Base-by-base conservation (phyloP, 2,797 vertebrate species). In the Scleropages formosus region DNA sequence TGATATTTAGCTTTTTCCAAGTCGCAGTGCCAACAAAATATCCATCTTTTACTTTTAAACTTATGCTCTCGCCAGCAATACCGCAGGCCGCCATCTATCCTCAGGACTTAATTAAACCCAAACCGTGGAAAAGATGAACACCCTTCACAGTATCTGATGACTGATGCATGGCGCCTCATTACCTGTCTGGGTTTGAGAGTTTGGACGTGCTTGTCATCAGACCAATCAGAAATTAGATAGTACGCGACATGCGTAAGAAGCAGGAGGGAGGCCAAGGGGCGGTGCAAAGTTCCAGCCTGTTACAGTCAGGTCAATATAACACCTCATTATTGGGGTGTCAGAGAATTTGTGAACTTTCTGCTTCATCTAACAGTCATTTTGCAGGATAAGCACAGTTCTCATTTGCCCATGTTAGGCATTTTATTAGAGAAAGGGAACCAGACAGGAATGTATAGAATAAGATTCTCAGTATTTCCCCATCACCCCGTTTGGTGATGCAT, bases 281-380 rank as follows among this genome's bases (percentile, higher is more conserved):
- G 80, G 68, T 46, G 74, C 64, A 74, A 79, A 79, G 73, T 88
- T 88, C 88, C 88, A 83, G 88, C 87, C 85, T 78, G 81, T 84
- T 87, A 71, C 85, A 87, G 86, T 87, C 86, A 85, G 92, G 92
- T 92, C 91, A 92, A 90, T 93, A 93, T 93, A 92, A 93, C 93
- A 93, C 91, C 92, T 94, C 92, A 93, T 94, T 93, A 94, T 89
- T 87, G 88, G 87, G 88, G 90, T 93, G 92, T 93, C 93, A 91
- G 91, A 90, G 92, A 90, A 93, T 93, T 91, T 93, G 93, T 93
- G 92, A 92, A 90, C 92, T 93, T 93, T 93, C 92, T 93, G 92
- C 92, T 93, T 92, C 91, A 92, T 93, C 91, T 93, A 93, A 91
- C 91, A 92, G 91, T 93, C 92, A 91, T 93, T 93, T 92, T 93